Evolutionary conservation across 2,797 vertebrate species (phyloP).

Genomic region (Malurus leucopterus): DNA sequence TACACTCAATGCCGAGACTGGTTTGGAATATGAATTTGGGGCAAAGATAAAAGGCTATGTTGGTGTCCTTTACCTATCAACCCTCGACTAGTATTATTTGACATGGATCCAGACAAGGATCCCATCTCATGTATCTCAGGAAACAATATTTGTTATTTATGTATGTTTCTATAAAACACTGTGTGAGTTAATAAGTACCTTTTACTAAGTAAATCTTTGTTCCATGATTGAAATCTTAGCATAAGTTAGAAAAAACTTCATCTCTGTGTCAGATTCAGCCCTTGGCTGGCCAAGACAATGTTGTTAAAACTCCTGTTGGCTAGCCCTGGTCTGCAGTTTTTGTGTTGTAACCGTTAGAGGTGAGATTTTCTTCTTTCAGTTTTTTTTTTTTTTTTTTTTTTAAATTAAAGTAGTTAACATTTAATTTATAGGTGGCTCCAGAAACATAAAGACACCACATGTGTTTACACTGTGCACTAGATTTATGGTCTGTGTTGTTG

Average conservation of each 20-base stretch:
- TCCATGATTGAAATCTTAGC: not conserved
- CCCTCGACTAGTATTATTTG: not conserved
- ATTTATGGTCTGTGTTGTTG: not conserved
- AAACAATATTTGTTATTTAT: not conserved
- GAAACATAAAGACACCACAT: not conserved
- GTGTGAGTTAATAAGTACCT: not conserved
- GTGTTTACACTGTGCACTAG: not conserved
- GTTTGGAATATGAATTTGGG: constrained; percentile 69
- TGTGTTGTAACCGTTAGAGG: not conserved
- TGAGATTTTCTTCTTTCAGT: not conserved
- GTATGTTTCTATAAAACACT: not conserved
- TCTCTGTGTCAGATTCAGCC: not conserved
- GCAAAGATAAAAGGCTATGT: constrained; percentile 5
- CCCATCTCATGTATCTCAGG: not conserved
- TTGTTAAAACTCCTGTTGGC: not conserved
- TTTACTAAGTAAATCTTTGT: not conserved
- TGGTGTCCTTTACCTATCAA: not conserved
- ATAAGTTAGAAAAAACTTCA: not conserved
- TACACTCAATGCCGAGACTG: constrained; percentile 64
- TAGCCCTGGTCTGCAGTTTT: not conserved
- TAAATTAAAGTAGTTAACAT: not conserved
- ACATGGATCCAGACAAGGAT: not conserved
- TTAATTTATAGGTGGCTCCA: not conserved
- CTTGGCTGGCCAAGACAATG: not conserved
- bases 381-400: not conserved